These are phyloP conservation scores for Pangasianodon gigas DNA, from an alignment of 2,113 vertebrate species.

Conservation along the genomic window DNA sequence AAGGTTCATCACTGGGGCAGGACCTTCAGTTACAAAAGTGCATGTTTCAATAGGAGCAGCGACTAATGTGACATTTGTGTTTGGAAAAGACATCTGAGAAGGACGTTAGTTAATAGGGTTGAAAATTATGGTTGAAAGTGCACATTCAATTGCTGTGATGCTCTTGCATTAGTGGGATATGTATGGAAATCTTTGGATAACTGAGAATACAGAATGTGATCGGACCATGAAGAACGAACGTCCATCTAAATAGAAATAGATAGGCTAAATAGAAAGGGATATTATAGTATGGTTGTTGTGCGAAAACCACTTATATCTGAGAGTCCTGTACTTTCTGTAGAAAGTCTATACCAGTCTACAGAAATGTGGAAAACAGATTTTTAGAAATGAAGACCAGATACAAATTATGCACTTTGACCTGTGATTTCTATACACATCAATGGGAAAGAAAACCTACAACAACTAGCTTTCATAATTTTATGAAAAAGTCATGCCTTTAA, in stretches of 20 bases:
- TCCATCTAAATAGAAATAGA: no score
- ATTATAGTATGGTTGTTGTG: not conserved
- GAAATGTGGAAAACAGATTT: not conserved
- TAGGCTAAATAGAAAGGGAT: not conserved
- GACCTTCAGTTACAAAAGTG: not conserved
- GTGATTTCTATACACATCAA: not conserved
- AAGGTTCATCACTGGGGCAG: not conserved
- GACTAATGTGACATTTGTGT: not conserved
- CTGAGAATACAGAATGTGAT: not conserved
- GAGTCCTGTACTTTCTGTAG: no score
- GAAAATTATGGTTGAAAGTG: not conserved
- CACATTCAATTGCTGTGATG: not conserved
- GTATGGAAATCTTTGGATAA: not conserved
- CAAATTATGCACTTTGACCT: not conserved
- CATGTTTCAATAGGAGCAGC: not conserved
- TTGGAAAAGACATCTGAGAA: not conserved
- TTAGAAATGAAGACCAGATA: not conserved
- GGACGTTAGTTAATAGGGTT: not conserved
- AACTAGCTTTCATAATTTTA: not conserved
- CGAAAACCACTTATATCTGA: not conserved
- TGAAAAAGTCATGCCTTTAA: not conserved
- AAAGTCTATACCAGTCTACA: not conserved
- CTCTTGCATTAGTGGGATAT: not conserved
- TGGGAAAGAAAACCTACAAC: no score
- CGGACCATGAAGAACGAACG: not conserved